Evolutionary conservation across 2,888 invertebrate genomes (phyloP), one percentile per base, ranked within the genome.

Genomic region (Alsophila aescularia): DNA sequence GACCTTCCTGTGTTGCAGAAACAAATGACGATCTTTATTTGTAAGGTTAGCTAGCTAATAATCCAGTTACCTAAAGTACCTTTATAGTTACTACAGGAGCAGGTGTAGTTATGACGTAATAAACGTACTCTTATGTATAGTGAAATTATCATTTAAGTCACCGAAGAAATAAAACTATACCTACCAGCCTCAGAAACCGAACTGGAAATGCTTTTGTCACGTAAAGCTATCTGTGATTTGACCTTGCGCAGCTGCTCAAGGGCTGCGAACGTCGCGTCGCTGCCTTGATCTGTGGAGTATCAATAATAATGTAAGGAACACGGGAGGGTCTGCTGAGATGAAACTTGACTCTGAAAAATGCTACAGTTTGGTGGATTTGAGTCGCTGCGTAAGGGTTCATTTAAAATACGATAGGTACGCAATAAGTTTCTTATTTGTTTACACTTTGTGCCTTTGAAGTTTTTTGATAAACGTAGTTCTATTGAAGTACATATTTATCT

Each of bases 251-350:
- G 55, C 58, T 63, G 60, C 47, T 66, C 53, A 59, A 74, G 66
- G 64, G 58, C 60, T 58, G 62, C 67, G 37, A 35, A 41, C 13
- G 39, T 51, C 56, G 66, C 72, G 75, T 77, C 13, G 39, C 51
- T 54, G 67, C 72, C 76, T 77, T 77, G 74, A 77, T 77, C 69
- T 75, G 64, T 70, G 48, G 47, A 77, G 77, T 62, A 64, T 77
- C 78, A 77, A 77, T 77, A 77, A 77, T 73, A 72, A 73, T 55
- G 72, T 68, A 72, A 52, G 60, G 61, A 64, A 62, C 51, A 40
- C 41, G n/a, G 45, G 43, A 56, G 55, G 27, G 50, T 14, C 35
- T 41, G 41, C 32, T 13, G 24, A 39, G 44, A 18, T 40, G 49
- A 41, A 41, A 56, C 55, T 56, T 50, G 45, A 35, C 55, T 49